Evolutionary conservation across 2,888 invertebrate genomes (phyloP).

Genomic region (Anoncus sp.): DNA sequence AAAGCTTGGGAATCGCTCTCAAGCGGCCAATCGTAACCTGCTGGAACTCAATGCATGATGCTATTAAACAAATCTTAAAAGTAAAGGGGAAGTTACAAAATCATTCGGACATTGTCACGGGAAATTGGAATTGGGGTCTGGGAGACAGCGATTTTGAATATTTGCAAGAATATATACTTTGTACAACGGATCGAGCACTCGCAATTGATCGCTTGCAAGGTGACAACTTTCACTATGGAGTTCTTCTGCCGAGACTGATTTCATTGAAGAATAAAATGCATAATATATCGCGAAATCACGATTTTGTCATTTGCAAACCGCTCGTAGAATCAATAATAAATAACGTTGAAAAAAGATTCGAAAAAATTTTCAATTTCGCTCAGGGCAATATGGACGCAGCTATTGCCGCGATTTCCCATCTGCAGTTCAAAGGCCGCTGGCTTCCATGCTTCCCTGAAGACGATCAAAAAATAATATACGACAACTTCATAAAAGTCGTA

Average conservation of each 20-base stretch:
- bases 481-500: constrained; percentile 12
- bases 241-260: constrained; percentile 35
- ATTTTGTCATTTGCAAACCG: constrained; percentile 28
- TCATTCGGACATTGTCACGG: not conserved
- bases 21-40: not conserved
- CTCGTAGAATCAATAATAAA: constrained; percentile 2
- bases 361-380: constrained; percentile 12
- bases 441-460: constrained; percentile 15
- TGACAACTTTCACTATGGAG: constrained; percentile 38
- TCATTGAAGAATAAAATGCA: constrained; percentile 34
- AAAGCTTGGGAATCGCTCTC: not conserved
- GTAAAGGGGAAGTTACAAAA: constrained; percentile 11
- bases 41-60: constrained; percentile 22
- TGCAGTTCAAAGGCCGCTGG: constrained; percentile 46
- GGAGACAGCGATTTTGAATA: constrained; percentile 28
- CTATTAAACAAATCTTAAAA: constrained; percentile 13
- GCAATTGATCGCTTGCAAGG: constrained; percentile 46
- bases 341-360: constrained; percentile 29
- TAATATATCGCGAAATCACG: not conserved
- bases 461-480: constrained; percentile 23
- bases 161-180: constrained; percentile 27
- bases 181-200: constrained; percentile 26
- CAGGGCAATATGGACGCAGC: constrained; percentile 25
- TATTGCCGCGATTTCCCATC: constrained; percentile 42
- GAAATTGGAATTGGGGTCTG: not conserved